Evolutionary conservation across 2,113 vertebrate species (phyloP).

Genomic region (Deroptyus accipitrinus): DNA sequence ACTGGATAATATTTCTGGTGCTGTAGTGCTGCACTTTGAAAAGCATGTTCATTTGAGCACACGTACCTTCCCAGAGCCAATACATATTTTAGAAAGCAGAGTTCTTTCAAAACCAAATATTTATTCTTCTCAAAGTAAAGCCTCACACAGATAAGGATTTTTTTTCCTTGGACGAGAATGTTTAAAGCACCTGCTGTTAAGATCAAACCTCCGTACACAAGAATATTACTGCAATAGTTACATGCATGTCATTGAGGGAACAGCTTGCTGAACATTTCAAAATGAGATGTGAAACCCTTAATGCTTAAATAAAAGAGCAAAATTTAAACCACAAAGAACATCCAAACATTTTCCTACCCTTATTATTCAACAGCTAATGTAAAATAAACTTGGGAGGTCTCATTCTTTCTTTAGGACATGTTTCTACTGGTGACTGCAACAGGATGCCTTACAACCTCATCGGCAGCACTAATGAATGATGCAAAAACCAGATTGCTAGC

Average conservation of each 20-base stretch:
- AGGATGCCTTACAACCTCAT: neutral
- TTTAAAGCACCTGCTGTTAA: neutral
- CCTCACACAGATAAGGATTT: neutral
- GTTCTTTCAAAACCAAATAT: constrained; percentile 7
- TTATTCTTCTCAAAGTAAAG: constrained; percentile 4
- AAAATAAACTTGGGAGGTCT: neutral
- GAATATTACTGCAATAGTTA: neutral
- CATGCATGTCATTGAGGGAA: neutral
- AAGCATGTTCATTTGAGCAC: neutral
- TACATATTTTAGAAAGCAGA: neutral
- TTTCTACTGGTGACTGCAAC: neutral
- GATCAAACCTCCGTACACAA: neutral
- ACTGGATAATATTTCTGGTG: neutral
- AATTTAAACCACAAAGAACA: neutral
- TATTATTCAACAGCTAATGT: neutral
- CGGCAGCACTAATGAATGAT: fast-evolving
- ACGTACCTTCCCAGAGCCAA: neutral
- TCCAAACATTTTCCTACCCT: neutral
- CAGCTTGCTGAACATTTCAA: neutral
- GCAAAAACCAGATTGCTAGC: neutral
- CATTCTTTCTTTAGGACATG: neutral
- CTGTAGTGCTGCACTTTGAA: neutral
- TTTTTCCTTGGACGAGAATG: neutral
- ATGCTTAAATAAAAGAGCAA: neutral
- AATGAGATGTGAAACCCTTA: neutral